A percentile compares a stretch with the other conserved stretches of the same genome.
phyloP scores from a whole-genome alignment of 1,140 invertebrate genomes.

The Drosophila triauraria region DNA sequence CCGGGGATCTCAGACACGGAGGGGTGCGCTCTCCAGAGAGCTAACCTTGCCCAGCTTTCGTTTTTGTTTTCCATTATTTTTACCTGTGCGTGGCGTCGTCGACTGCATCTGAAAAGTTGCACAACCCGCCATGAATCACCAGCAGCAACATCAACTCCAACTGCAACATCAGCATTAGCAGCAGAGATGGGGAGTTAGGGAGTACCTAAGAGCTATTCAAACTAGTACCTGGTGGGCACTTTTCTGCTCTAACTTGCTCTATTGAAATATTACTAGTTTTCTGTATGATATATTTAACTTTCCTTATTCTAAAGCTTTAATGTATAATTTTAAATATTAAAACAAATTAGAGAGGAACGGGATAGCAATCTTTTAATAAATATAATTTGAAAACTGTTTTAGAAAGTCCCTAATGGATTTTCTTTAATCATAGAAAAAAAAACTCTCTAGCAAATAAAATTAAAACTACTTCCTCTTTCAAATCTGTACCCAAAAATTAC shows the following conservation, averaged over 20 bases:
- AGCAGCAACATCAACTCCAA: conserved; percentile 24
- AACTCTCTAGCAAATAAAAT: too few relatives aligned
- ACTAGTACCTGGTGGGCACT: background rate
- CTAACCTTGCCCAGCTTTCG: conserved; percentile 72
- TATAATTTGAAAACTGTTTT: too few relatives aligned
- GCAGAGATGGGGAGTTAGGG: conserved; percentile 2
- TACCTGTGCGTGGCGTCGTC: conserved; percentile 14
- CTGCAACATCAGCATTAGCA: conserved; percentile 26
- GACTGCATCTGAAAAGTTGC: conserved; percentile 44
- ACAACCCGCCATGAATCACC: conserved; percentile 62
- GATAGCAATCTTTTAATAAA: too few relatives aligned
- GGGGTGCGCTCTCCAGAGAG: conserved; percentile 14
- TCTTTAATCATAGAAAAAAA: too few relatives aligned
- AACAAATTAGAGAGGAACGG: too few relatives aligned
- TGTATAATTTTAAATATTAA: background rate
- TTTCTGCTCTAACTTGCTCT: background rate
- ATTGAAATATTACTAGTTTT: background rate
- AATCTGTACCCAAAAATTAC: background rate
- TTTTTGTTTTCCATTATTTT: conserved; percentile 55
- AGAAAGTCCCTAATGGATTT: background rate
- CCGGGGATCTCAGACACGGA: conserved; percentile 4
- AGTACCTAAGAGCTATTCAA: background rate
- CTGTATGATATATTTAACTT: background rate
- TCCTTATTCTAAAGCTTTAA: background rate
- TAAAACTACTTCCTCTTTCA: too few relatives aligned